phyloP scores from a whole-genome alignment of 2,113 vertebrate species.

The Centropristis striata region DNA sequence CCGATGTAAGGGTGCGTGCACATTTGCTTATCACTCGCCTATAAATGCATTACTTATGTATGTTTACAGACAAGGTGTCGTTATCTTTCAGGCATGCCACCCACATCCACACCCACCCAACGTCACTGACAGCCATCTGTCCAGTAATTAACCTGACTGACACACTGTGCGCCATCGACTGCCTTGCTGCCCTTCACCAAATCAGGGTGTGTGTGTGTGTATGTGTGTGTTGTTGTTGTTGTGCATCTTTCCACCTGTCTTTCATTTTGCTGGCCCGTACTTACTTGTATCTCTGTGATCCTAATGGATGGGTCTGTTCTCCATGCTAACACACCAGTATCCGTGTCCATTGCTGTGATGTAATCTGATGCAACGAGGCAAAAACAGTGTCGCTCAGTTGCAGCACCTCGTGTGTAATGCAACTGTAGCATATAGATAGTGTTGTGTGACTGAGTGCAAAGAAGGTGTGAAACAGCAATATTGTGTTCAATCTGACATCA shows the following conservation, averaged over 20 bases:
- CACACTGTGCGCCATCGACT: conserved; percentile 65
- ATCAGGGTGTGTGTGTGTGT: conserved; percentile 16
- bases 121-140: conserved; percentile 87
- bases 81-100: conserved; percentile 76
- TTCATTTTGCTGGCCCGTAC: conserved; percentile 27
- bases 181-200: conserved; percentile 34
- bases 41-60: conserved; percentile 31
- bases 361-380: conserved; percentile 33
- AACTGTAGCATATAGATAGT: neutral
- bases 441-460: neutral
- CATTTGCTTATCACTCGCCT: conserved; percentile 9
- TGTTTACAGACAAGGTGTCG: conserved; percentile 57
- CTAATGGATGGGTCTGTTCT: conserved; percentile 33
- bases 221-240: conserved; percentile 14
- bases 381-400: neutral
- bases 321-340: conserved; percentile 25
- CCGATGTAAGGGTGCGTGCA: neutral
- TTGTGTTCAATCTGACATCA: neutral
- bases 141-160: conserved; percentile 90
- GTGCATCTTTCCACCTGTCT: conserved; percentile 42
- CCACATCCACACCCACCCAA: conserved; percentile 39
- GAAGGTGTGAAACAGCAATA: conserved; percentile 36
- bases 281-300: conserved; percentile 29
- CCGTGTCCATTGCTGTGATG: conserved; percentile 25
- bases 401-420: conserved; percentile 11